These are phyloP conservation scores for Apteryx mantelli DNA, from an alignment of 2,113 vertebrate genomes.

Conservation along the genomic window DNA sequence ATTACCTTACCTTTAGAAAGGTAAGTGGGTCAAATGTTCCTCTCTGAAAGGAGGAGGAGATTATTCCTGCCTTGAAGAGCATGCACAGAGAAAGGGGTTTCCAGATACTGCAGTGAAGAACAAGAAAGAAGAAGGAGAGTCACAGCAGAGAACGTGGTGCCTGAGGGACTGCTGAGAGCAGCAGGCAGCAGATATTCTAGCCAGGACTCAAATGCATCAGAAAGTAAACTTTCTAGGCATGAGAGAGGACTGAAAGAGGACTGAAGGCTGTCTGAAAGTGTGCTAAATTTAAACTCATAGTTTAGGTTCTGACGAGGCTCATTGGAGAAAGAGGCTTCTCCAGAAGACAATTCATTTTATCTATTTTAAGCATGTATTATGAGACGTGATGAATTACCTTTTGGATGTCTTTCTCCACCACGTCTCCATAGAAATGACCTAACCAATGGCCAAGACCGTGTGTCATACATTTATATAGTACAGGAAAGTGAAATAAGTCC, in stretches of 20 bases:
- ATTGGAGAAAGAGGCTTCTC: neutral
- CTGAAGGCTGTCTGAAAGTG: neutral
- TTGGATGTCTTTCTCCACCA: neutral
- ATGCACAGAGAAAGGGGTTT: neutral
- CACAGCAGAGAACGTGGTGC: neutral
- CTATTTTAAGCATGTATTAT: neutral
- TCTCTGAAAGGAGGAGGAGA: neutral
- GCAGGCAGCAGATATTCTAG: neutral
- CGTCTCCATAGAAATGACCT: neutral
- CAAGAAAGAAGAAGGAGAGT: neutral
- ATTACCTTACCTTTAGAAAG: neutral
- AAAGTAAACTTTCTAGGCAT: neutral
- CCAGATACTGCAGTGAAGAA: neutral
- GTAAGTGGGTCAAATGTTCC: neutral
- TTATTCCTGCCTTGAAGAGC: neutral
- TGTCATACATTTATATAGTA: neutral
- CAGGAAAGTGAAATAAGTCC: neutral
- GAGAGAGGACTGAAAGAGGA: neutral
- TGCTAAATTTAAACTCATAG: neutral
- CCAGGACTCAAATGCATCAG: neutral
- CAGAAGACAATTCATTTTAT: neutral
- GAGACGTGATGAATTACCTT: neutral
- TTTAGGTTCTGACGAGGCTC: neutral
- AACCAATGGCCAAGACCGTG: neutral
- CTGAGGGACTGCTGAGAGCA: neutral